A percentile compares a stretch with the other conserved stretches of the same genome.
Evolutionary conservation across 35 echinoderm and acorn worm species (phyloP).

Genomic region (Lytechinus variegatus): DNA sequence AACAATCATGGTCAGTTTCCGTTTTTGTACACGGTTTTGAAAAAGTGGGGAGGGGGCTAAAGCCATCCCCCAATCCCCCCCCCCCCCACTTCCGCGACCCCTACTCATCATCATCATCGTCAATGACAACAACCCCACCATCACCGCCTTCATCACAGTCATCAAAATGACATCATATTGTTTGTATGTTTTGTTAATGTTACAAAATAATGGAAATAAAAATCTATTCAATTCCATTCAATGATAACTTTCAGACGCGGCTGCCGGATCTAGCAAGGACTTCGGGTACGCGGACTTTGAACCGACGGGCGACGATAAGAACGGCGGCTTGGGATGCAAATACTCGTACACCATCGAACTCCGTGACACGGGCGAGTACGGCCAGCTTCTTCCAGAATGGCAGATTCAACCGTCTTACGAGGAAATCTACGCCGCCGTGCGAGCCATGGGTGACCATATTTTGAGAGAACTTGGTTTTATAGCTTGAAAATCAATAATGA

Average conservation of each 20-base stretch:
- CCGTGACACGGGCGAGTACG: slow-evolving; percentile 67
- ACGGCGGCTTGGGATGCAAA: slow-evolving; percentile 45
- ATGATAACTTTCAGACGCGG: slow-evolving; percentile 48
- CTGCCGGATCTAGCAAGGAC: slow-evolving; percentile 68
- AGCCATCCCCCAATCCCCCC: too few relatives aligned
- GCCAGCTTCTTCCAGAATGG: slow-evolving; percentile 62
- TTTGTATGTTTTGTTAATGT: too few relatives aligned
- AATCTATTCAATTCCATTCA: too few relatives aligned
- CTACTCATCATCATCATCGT: too few relatives aligned
- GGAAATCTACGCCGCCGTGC: slow-evolving; percentile 64
- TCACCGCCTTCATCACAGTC: too few relatives aligned
- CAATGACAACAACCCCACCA: too few relatives aligned
- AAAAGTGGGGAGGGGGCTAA: too few relatives aligned
- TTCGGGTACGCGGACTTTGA: slow-evolving; percentile 53
- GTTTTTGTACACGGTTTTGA: too few relatives aligned
- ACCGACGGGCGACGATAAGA: slow-evolving; percentile 16
- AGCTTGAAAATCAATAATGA: not conserved
- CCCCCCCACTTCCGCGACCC: too few relatives aligned
- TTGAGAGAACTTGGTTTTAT: slow-evolving; percentile 22
- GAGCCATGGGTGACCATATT: slow-evolving; percentile 29
- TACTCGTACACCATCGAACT: slow-evolving; percentile 75
- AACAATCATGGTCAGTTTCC: too few relatives aligned
- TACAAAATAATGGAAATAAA: too few relatives aligned
- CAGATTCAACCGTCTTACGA: slow-evolving; percentile 59
- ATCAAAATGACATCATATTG: too few relatives aligned